Conservation (phyloP, 2,797 vertebrate species). For the Poecilia velifera region DNA sequence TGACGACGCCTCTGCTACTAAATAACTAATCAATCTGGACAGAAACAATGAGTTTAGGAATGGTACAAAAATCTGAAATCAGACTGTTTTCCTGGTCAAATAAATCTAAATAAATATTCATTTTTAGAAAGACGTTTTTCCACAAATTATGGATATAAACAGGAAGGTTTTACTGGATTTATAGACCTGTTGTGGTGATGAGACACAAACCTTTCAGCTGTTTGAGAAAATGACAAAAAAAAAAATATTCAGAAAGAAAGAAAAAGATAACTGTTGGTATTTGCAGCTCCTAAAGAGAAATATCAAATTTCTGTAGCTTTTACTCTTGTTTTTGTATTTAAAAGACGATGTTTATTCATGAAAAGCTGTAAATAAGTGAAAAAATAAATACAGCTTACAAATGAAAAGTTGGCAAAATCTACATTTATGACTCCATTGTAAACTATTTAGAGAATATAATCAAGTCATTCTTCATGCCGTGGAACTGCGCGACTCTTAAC, state of each 20-base stretch:
- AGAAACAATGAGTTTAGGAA: neutral
- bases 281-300: neutral
- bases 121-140: neutral
- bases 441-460: neutral
- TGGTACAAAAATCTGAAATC: neutral
- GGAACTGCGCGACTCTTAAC: neutral
- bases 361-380: neutral
- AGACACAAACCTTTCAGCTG: neutral
- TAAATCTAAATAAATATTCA: neutral
- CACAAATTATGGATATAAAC: neutral
- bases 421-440: neutral
- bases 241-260: neutral
- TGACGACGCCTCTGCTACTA: neutral
- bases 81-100: too few species aligned
- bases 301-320: neutral
- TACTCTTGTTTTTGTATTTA: neutral
- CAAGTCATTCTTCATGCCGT: neutral
- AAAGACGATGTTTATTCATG: neutral
- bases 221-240: neutral
- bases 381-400: neutral
- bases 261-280: neutral
- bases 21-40: neutral
- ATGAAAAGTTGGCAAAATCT: neutral
- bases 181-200: neutral
- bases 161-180: neutral